Evolutionary conservation across 2,113 vertebrate genomes (phyloP).

Genomic region (Hippocampus mohnikei): DNA sequence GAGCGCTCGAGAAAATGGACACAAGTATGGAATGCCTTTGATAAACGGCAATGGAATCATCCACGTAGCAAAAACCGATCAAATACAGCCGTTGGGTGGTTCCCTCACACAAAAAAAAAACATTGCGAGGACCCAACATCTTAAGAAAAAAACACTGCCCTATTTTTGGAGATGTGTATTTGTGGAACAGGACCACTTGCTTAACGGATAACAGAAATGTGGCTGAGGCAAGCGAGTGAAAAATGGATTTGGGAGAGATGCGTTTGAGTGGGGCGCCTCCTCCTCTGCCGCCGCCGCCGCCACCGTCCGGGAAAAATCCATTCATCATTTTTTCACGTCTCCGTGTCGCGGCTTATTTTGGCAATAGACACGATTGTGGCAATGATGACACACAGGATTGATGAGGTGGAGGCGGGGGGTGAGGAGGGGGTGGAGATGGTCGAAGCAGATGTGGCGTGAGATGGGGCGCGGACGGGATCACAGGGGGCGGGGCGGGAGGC

Average conservation of each 20-base stretch:
- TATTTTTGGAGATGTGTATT: conserved; percentile 21
- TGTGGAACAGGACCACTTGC: conserved; percentile 27
- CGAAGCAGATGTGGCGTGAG: conserved; percentile 72
- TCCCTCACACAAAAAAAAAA: background rate
- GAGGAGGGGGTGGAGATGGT: conserved; percentile 60
- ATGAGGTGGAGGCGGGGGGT: conserved; percentile 67
- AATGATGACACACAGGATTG: conserved; percentile 72
- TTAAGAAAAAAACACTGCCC: conserved; percentile 14
- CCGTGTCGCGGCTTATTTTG: conserved; percentile 69
- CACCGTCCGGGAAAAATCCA: conserved; percentile 69
- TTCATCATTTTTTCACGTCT: conserved; percentile 74
- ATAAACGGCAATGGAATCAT: background rate
- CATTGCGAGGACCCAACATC: conserved; percentile 4
- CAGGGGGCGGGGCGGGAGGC: conserved; percentile 22
- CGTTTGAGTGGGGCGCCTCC: conserved; percentile 63
- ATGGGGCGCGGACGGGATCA: conserved; percentile 41
- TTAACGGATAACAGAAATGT: conserved; percentile 42
- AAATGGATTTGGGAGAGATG: conserved; percentile 62
- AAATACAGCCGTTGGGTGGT: background rate
- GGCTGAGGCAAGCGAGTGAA: conserved; percentile 58
- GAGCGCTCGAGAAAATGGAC: background rate
- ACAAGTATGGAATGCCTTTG: background rate
- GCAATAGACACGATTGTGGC: conserved; percentile 67
- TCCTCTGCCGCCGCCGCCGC: conserved; percentile 32
- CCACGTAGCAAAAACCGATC: background rate